A percentile compares a stretch with the other conserved stretches of the same genome.
Conservation (phyloP, 2,113 vertebrate species). For the Acanthisitta chloris region DNA sequence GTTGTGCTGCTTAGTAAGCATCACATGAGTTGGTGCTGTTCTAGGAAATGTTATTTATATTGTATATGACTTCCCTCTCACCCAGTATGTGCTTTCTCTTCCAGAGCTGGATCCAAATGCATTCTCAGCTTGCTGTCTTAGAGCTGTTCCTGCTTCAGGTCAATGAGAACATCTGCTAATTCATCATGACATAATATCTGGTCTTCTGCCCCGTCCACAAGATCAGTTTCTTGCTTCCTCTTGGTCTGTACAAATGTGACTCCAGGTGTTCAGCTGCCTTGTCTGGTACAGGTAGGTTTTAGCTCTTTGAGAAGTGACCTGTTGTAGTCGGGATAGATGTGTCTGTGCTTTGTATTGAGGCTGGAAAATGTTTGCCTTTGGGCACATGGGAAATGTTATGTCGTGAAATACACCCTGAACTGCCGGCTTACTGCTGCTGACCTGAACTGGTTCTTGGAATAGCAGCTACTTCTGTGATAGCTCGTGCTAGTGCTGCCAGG, state of each 20-base stretch:
- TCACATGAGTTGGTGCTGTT: background rate
- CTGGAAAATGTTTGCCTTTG: background rate
- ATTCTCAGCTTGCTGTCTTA: background rate
- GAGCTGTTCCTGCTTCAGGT: background rate
- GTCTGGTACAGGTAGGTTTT: constrained; percentile 42
- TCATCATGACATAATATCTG: constrained; percentile 40
- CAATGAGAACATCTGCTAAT: background rate
- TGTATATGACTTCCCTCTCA: background rate
- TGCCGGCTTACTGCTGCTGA: background rate
- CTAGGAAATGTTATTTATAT: background rate
- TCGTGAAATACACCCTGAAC: background rate
- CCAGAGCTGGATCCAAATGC: constrained; percentile 32
- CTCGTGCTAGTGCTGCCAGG: background rate
- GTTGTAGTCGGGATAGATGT: background rate
- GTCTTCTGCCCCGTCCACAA: background rate
- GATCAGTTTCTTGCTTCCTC: constrained; percentile 9
- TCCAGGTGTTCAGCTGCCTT: background rate
- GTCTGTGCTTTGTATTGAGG: background rate
- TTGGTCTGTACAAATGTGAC: constrained; percentile 11
- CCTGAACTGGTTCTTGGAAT: background rate
- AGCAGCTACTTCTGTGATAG: background rate
- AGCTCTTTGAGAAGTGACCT: background rate
- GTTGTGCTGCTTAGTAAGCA: background rate
- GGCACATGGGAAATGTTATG: background rate
- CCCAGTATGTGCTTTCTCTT: background rate